These are phyloP conservation scores for Micromesistius poutassou DNA, from an alignment of 2,797 vertebrate species.

Conservation along the genomic window DNA sequence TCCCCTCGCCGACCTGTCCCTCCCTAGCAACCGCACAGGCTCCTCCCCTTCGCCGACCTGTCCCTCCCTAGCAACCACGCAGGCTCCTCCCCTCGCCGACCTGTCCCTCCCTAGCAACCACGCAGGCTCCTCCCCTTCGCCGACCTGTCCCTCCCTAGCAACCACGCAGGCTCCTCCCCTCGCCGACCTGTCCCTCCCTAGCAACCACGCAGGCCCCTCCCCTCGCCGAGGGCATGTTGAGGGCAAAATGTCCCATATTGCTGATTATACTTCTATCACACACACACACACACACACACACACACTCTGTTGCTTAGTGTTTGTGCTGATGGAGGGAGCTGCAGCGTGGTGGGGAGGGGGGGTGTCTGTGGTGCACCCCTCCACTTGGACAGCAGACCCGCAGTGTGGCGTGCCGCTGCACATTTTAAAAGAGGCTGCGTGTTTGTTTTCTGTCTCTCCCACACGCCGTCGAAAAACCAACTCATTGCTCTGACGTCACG, in stretches of 20 bases:
- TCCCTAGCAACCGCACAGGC: background rate
- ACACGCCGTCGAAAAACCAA: background rate
- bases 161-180: too few relatives aligned
- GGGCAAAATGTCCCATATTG: background rate
- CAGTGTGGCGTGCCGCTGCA: conserved; percentile 79
- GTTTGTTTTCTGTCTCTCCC: conserved; percentile 34
- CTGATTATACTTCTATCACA: background rate
- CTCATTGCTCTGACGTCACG: conserved; percentile 69
- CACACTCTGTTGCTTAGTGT: conserved; percentile 5
- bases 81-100: too few relatives aligned
- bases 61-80: too few relatives aligned
- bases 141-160: too few relatives aligned
- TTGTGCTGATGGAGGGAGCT: conserved; percentile 5
- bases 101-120: background rate
- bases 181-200: too few relatives aligned
- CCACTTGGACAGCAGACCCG: conserved; percentile 67
- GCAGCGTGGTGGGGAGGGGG: conserved; percentile 13
- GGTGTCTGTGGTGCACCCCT: conserved; percentile 54
- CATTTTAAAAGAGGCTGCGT: conserved; percentile 71
- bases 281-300: background rate
- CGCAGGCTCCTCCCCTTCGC: background rate
- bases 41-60: too few relatives aligned
- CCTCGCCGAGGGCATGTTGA: background rate
- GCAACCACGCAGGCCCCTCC: background rate
- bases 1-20: background rate